Conservation (phyloP, 1,140 invertebrate genomes). For the Brachionus calyciflorus region DNA sequence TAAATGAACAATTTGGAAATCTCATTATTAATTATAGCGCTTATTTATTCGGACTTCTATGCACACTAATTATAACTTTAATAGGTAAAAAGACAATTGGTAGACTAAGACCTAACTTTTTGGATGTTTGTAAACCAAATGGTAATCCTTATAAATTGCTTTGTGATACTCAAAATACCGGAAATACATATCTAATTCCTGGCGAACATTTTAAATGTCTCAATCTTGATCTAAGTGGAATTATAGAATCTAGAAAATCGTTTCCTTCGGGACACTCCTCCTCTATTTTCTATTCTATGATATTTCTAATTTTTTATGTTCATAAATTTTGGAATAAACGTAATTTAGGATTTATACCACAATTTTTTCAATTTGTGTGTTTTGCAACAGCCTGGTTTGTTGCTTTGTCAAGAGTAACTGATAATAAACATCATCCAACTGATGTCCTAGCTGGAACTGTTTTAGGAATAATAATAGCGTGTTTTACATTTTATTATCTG, state of each 20-base stretch:
- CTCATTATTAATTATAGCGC: slow-evolving; percentile 1
- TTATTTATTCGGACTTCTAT: slow-evolving; percentile 1
- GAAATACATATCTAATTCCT: slow-evolving; percentile 52
- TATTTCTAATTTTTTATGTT: slow-evolving; percentile 34
- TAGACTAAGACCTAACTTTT: slow-evolving; percentile 84
- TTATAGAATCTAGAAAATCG: slow-evolving; percentile 60
- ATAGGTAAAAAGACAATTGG: slow-evolving; percentile 87
- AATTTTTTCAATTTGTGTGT: slow-evolving; percentile 15
- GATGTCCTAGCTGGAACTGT: slow-evolving; percentile 68
- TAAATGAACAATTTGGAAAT: slow-evolving; percentile 41
- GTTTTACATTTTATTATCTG: slow-evolving; percentile 49
- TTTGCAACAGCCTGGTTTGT: slow-evolving; percentile 14
- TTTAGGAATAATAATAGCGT: slow-evolving; percentile 65
- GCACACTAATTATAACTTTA: slow-evolving; percentile 67
- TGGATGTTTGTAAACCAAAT: slow-evolving; percentile 66
- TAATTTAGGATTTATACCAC: slow-evolving; percentile 3
- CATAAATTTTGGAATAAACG: slow-evolving; percentile 26
- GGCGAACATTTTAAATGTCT: slow-evolving; percentile 59
- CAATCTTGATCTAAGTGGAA: slow-evolving; percentile 47
- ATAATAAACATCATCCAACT: slow-evolving; percentile 91
- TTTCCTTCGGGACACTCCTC: slow-evolving; percentile 67
- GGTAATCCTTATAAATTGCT: slow-evolving; percentile 30
- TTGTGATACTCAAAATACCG: slow-evolving; percentile 32
- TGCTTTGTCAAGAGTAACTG: slow-evolving; percentile 72
- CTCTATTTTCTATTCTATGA: slow-evolving; percentile 53